These are phyloP conservation scores for Drosophila limbata DNA, from an alignment of 2,888 invertebrate genomes.

Conservation along the genomic window DNA sequence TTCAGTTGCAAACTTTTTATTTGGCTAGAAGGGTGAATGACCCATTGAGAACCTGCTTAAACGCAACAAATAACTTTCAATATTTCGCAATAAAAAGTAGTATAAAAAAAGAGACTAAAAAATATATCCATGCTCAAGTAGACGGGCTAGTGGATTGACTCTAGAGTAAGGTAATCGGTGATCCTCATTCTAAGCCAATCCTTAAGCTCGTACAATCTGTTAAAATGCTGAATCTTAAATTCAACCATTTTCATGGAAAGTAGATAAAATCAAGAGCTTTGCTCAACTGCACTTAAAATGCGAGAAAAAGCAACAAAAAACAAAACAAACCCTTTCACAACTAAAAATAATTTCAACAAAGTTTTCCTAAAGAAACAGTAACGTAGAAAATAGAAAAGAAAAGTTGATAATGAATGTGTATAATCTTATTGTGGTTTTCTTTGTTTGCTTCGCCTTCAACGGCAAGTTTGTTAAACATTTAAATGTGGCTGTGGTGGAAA, in stretches of 20 bases:
- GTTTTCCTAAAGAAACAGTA: conserved; percentile 23
- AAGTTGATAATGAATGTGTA: conserved; percentile 20
- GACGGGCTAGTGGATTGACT: no score
- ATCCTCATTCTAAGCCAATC: no score
- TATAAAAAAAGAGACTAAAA: no score
- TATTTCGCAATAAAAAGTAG: no score
- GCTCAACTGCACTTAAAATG: conserved; percentile 12
- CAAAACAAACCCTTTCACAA: conserved; percentile 31
- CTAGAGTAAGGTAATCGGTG: no score
- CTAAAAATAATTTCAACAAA: conserved; percentile 61
- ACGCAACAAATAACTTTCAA: conserved; percentile 17
- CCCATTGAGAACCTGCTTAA: neutral
- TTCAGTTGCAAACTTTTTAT: neutral
- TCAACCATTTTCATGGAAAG: conserved; percentile 21
- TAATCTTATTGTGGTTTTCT: conserved; percentile 30
- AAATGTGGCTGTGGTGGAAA: conserved; percentile 57
- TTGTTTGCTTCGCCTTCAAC: conserved; percentile 46
- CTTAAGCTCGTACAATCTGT: neutral
- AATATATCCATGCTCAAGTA: no score
- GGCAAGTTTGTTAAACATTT: conserved; percentile 72
- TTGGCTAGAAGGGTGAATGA: neutral
- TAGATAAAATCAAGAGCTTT: conserved; percentile 8
- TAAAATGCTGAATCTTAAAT: neutral
- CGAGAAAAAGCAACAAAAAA: neutral
- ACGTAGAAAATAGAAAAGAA: conserved; percentile 23